phyloP scores from a whole-genome alignment of 2,113 vertebrate species.

The Crypturellus undulatus region DNA sequence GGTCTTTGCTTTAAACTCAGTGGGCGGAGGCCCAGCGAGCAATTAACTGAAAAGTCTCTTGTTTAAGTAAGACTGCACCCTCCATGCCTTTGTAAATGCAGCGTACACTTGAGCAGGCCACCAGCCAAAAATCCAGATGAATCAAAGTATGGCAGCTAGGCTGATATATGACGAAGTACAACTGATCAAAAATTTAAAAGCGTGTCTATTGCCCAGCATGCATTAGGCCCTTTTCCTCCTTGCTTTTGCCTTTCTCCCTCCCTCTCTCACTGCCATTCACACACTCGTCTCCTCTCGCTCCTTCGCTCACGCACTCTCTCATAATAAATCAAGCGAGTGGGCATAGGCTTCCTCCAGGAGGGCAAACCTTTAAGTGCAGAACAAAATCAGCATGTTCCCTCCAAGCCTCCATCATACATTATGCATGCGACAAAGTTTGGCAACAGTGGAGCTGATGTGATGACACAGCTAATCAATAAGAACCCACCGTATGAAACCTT shows the following conservation, averaged over 20 bases:
- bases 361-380: slow-evolving; percentile 84
- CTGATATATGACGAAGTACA: slow-evolving; percentile 82
- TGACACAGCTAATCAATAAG: slow-evolving; percentile 86
- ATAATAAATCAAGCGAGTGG: slow-evolving; percentile 80
- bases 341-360: slow-evolving; percentile 81
- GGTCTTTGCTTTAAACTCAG: slow-evolving; percentile 85
- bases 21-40: slow-evolving; percentile 77
- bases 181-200: slow-evolving; percentile 84
- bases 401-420: slow-evolving; percentile 85
- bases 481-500: slow-evolving; percentile 85
- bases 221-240: slow-evolving; percentile 80
- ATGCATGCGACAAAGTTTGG: slow-evolving; percentile 91
- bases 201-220: slow-evolving; percentile 86
- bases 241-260: slow-evolving; percentile 41
- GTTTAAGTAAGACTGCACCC: slow-evolving; percentile 80
- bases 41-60: slow-evolving; percentile 82
- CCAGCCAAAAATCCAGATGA: slow-evolving; percentile 81
- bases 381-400: slow-evolving; percentile 84
- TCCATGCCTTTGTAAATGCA: slow-evolving; percentile 84
- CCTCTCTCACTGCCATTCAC: slow-evolving; percentile 38
- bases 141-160: slow-evolving; percentile 81
- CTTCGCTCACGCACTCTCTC: slow-evolving; percentile 53
- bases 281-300: slow-evolving; percentile 39
- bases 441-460: slow-evolving; percentile 87
- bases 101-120: slow-evolving; percentile 80